Percentiles rank a stretch among this genome's conserved stretches.
Conservation (phyloP, 2,888 invertebrate genomes). For the Endotricha flammealis region DNA sequence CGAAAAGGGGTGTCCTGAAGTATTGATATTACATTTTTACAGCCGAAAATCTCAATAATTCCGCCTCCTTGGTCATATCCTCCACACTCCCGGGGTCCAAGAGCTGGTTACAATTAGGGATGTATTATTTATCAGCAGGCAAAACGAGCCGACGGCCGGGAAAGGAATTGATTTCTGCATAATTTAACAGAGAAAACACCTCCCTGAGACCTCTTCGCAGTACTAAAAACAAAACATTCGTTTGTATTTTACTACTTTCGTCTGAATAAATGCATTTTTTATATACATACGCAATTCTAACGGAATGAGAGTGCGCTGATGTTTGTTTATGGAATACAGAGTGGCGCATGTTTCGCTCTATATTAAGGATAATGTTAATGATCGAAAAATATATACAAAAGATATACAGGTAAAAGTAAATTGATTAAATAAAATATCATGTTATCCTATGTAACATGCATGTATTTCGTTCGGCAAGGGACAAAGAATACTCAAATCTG, state of each 20-base stretch:
- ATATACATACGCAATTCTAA: slow-evolving; percentile 36
- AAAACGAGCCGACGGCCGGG: slow-evolving; percentile 49
- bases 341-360: no score
- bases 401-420: no score
- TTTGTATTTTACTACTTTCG: slow-evolving; percentile 68
- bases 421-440: no score
- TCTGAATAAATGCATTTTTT: slow-evolving; percentile 61
- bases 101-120: slow-evolving; percentile 65
- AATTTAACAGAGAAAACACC: slow-evolving; percentile 73
- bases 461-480: no score
- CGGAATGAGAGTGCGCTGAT: slow-evolving; percentile 32
- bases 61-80: slow-evolving; percentile 20
- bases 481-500: no score
- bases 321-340: slow-evolving; percentile 19
- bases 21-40: slow-evolving; percentile 12
- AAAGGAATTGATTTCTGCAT: slow-evolving; percentile 77
- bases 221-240: slow-evolving; percentile 73
- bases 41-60: slow-evolving; percentile 17
- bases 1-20: no score
- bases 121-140: slow-evolving; percentile 68
- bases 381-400: no score
- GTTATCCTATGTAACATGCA: no score
- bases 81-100: slow-evolving; percentile 32
- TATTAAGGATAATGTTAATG: no score
- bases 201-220: slow-evolving; percentile 56